Evolutionary conservation across 2,113 vertebrate genomes (phyloP).

Genomic region (Siniperca knerii): DNA sequence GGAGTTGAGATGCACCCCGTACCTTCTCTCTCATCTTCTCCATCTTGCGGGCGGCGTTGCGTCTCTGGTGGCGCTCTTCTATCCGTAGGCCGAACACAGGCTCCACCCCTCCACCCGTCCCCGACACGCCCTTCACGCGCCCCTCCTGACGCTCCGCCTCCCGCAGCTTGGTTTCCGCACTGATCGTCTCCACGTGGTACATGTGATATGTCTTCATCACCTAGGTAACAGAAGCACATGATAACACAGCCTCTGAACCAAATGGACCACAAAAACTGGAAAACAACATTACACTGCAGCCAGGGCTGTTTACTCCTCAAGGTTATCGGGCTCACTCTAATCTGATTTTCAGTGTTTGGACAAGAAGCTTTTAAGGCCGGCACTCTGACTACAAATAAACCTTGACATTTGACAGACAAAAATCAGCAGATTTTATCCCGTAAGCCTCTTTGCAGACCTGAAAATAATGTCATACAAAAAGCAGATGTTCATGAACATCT

Average conservation of each 20-base stretch:
- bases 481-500: not conserved
- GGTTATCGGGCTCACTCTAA: not conserved
- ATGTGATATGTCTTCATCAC: constrained; percentile 99
- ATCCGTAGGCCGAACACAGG: constrained; percentile 94
- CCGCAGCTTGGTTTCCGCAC: constrained; percentile 95
- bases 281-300: not conserved
- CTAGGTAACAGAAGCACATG: constrained; percentile 75
- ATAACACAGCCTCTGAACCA: not conserved
- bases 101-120: constrained; percentile 89
- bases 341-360: constrained; percentile 19
- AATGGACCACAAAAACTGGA: not conserved
- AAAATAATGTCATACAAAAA: not conserved
- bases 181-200: constrained; percentile 97
- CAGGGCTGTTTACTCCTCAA: not conserved
- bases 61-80: constrained; percentile 95
- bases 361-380: constrained; percentile 29
- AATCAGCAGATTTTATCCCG: not conserved
- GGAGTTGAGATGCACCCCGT: not conserved
- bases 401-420: not conserved
- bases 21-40: constrained; percentile 99
- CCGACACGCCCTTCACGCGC: constrained; percentile 82
- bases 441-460: not conserved
- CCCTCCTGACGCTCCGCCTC: constrained; percentile 98
- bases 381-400: not conserved
- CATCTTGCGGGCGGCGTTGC: constrained; percentile 99